Base-by-base conservation (phyloP, 2,888 invertebrate species). In the Stenodera caucasica region DNA sequence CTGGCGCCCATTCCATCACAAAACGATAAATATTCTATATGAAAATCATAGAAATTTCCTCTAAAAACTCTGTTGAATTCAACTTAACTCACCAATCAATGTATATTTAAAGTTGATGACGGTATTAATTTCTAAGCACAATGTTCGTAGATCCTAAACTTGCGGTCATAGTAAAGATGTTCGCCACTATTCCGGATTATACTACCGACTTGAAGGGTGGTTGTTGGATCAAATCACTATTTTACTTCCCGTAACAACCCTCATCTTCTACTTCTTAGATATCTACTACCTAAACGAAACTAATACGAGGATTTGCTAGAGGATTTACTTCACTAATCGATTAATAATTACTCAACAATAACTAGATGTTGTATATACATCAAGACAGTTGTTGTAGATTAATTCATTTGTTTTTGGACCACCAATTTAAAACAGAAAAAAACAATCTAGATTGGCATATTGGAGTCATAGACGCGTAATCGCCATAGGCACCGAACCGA, bases 91-190 rank as follows among this genome's bases (percentile, higher is more conserved):
- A n/a, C 26, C 40, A 37, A 37, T 37, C 2, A 37, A 37, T 37
- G 5, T 6, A 37, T 37, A 14, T 53, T 60, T 21, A 30, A 30
- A 26, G 51, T 18, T 49, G 55, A 60, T 7, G 52, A 52, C n/a
- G 56, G 53, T 55, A 58, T 62, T 62, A 55, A 58, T 45, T 49
- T 55, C 55, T 58, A 51, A 57, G 57, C 61, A 58, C 55, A 61
- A 53, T 54, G 58, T 53, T 53, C 40, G 53, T 53, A 63, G 63
- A 63, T 63, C 53, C 57, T 53, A 51, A 59, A 54, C 50, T 63
- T 63, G 63, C 57, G 59, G 59, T 63, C 63, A 63, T 53, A 51
- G 53, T 59, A 59, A 63, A 62, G 62, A 62, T 58, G 63, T 59
- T 63, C 56, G 49, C 49, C 54, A 56, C 37, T 21, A 53, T 45